These are phyloP conservation scores for Cassiopea xamachana DNA, from an alignment of 30 jellyfish, hydroid and myxozoan species.

Conservation along the genomic window DNA sequence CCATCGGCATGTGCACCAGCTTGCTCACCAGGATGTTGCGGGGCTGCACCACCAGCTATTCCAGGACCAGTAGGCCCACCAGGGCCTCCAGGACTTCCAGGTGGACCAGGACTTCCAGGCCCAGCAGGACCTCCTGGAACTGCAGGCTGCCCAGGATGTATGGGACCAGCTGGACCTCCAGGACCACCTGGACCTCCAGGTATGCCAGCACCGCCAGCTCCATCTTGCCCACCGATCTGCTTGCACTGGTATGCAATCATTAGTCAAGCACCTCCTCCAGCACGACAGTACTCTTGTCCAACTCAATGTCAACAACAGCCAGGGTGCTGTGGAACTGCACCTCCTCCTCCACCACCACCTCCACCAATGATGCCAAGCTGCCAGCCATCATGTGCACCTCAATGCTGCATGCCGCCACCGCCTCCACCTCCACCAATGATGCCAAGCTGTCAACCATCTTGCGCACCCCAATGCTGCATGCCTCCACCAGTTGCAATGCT, in stretches of 20 bases:
- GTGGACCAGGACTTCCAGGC: constrained; percentile 70
- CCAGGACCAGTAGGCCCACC: constrained; percentile 82
- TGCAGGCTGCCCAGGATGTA: constrained; percentile 81
- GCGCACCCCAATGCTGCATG: constrained; percentile 95
- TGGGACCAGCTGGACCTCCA: constrained; percentile 81
- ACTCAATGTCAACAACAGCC: constrained; percentile 86
- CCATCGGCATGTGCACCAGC: constrained; percentile 96
- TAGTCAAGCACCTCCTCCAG: constrained; percentile 71
- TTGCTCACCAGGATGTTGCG: constrained; percentile 90
- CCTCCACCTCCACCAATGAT: constrained; percentile 80
- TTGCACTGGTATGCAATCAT: constrained; percentile 82
- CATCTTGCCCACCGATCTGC: constrained; percentile 90
- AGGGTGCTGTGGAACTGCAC: constrained; percentile 89
- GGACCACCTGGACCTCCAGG: constrained; percentile 95
- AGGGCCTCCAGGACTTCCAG: constrained; percentile 83
- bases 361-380: constrained; percentile 83
- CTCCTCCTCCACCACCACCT: constrained; percentile 77
- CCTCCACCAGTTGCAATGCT: constrained; percentile 84
- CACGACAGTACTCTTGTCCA: constrained; percentile 85
- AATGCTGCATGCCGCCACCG: constrained; percentile 82
- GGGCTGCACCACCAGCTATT: constrained; percentile 63
- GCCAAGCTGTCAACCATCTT: constrained; percentile 91
- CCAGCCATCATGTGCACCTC: constrained; percentile 93
- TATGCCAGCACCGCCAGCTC: constrained; percentile 91
- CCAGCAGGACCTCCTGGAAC: constrained; percentile 84